These are phyloP conservation scores for Microcebus jonahi DNA, from an alignment of 2,113 vertebrate genomes.

Conservation along the genomic window DNA sequence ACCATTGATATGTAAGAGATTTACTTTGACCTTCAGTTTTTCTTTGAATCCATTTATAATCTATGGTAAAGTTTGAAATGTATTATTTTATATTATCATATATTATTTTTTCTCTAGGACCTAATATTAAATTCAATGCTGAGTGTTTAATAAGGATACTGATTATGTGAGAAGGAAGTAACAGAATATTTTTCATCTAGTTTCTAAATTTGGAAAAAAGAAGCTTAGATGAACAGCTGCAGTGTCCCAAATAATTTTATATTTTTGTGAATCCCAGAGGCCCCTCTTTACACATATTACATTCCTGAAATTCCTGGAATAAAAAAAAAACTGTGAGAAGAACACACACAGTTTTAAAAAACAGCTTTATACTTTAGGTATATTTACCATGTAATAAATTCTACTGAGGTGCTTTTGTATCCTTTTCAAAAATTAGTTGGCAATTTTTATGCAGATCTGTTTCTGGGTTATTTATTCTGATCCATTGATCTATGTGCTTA, in stretches of 20 bases:
- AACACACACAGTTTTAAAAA: neutral
- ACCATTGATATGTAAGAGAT: constrained; percentile 4
- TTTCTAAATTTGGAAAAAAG: constrained; percentile 58
- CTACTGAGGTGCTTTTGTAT: neutral
- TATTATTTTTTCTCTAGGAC: neutral
- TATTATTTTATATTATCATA: constrained; percentile 16
- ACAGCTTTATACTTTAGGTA: neutral
- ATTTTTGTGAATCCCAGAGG: constrained; percentile 50
- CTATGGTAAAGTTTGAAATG: constrained; percentile 30
- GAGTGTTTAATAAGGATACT: constrained; percentile 11
- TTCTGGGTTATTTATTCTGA: constrained; percentile 41
- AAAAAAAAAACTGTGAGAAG: neutral
- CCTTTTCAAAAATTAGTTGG: constrained; percentile 17
- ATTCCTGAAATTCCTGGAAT: constrained; percentile 56
- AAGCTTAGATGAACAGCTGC: constrained; percentile 41
- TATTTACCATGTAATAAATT: neutral
- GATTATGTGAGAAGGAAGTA: constrained; percentile 27
- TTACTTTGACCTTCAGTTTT: constrained; percentile 11
- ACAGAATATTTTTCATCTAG: constrained; percentile 48
- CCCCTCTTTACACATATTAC: constrained; percentile 38
- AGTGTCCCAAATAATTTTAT: constrained; percentile 48
- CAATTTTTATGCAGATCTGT: neutral
- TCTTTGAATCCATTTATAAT: constrained; percentile 47
- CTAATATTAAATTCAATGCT: constrained; percentile 34
- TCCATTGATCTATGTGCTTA: neutral